A percentile compares a stretch with the other conserved stretches of the same genome.
These are phyloP conservation scores for Hydrozoanthus tunicans DNA, from an alignment of 64 coral and sea anemone genomes.

Conservation along the genomic window DNA sequence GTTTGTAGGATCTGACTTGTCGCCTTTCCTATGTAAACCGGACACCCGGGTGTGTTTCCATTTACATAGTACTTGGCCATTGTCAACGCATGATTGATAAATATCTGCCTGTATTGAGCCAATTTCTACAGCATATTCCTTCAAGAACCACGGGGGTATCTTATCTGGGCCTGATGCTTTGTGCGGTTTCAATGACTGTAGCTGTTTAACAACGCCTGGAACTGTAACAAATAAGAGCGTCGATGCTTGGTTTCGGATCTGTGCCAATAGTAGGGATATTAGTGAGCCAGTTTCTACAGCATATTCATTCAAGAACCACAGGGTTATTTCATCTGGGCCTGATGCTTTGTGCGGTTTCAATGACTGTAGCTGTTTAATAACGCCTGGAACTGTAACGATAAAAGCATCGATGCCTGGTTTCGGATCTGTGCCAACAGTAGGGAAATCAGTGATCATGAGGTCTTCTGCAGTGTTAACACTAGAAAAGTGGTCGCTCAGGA, in stretches of 20 bases:
- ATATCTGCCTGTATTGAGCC: conserved; percentile 20
- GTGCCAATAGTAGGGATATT: neutral
- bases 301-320: conserved; percentile 42
- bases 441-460: neutral
- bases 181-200: neutral
- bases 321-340: conserved; percentile 16
- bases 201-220: neutral
- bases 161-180: conserved; percentile 35
- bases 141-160: conserved; percentile 44
- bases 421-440: neutral
- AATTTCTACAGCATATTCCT: conserved; percentile 24
- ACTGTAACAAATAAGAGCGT: neutral
- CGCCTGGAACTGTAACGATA: neutral
- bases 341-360: conserved; percentile 23
- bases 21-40: neutral
- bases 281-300: neutral
- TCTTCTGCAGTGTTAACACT: conserved; percentile 3
- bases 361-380: conserved; percentile 1
- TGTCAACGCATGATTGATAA: conserved; percentile 13
- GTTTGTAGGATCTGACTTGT: conserved; percentile 26
- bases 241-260: neutral
- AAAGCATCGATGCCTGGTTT: neutral
- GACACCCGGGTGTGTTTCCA: neutral
- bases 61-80: neutral
- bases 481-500: conserved; percentile 19